A percentile compares a stretch with the other conserved stretches of the same genome.
These are phyloP conservation scores for Seira musarum DNA, from an alignment of 2,888 invertebrate genomes.

Conservation along the genomic window DNA sequence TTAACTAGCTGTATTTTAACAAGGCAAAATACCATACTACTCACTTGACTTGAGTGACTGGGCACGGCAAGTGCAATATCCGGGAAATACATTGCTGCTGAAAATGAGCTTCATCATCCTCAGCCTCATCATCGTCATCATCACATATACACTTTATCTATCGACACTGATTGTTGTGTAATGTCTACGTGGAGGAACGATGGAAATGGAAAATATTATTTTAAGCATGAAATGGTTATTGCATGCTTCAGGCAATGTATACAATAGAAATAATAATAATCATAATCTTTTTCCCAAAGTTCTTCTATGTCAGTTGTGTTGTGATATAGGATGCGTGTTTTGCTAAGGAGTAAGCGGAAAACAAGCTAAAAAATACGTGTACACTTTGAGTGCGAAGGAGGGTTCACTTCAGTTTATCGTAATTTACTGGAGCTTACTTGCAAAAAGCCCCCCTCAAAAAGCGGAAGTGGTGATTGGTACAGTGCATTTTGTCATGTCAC, in stretches of 20 bases:
- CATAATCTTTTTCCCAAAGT: constrained; percentile 24
- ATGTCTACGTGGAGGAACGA: constrained; percentile 20
- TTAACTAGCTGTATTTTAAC: constrained; percentile 11
- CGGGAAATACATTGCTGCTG: constrained; percentile 67
- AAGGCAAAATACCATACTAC: no score
- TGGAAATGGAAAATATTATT: constrained; percentile 7
- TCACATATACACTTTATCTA: constrained; percentile 30
- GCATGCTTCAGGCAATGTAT: constrained; percentile 35
- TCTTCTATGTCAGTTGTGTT: constrained; percentile 18
- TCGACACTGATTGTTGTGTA: constrained; percentile 57
- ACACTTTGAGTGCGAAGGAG: no score
- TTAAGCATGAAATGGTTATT: constrained; percentile 26
- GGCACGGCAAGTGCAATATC: constrained; percentile 67
- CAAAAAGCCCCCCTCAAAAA: no score
- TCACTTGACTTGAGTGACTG: constrained; percentile 40
- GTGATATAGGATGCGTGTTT: constrained; percentile 22
- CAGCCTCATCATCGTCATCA: constrained; percentile 20
- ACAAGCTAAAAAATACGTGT: background rate
- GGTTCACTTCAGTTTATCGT: no score
- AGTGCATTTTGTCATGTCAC: constrained; percentile 59
- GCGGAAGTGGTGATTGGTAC: constrained; percentile 65
- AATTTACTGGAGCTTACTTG: no score
- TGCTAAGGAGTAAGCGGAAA: background rate
- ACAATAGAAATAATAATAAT: no score
- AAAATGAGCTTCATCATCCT: constrained; percentile 56